phyloP scores from a whole-genome alignment of 2,113 vertebrate genomes.

The Prinia subflava region DNA sequence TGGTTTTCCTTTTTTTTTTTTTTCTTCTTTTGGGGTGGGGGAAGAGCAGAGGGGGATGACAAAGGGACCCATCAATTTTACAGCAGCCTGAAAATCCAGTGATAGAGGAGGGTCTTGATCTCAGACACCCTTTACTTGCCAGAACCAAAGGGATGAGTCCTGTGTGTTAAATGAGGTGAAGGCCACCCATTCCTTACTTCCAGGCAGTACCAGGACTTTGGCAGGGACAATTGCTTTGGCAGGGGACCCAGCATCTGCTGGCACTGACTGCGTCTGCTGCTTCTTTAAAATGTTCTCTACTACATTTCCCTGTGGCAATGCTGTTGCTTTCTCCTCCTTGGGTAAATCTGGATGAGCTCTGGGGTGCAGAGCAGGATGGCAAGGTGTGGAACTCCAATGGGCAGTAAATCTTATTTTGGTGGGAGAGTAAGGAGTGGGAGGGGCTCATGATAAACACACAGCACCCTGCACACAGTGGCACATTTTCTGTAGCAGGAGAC shows the following conservation, averaged over 20 bases:
- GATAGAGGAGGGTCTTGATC: background rate
- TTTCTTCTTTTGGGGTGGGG: too few relatives aligned
- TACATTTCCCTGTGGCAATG: background rate
- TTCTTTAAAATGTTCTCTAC: background rate
- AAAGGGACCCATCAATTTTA: background rate
- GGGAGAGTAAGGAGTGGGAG: background rate
- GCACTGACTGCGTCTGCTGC: background rate
- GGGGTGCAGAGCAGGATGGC: background rate
- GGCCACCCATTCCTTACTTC: background rate
- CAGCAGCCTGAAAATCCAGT: background rate
- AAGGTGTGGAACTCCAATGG: background rate
- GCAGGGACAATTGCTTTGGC: background rate
- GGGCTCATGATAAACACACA: background rate
- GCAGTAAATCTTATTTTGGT: background rate
- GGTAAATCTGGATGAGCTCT: background rate
- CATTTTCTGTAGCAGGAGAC: background rate
- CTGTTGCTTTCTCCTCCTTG: background rate
- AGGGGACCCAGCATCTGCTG: background rate
- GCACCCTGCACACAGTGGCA: background rate
- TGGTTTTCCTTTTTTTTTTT: rapidly evolving
- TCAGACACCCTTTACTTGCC: background rate
- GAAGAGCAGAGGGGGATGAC: background rate
- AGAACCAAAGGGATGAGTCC: background rate
- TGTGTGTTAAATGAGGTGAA: background rate
- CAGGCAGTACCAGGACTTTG: background rate